Conservation (phyloP, 2,797 vertebrate genomes). For the Pteronotus mesoamericanus region DNA sequence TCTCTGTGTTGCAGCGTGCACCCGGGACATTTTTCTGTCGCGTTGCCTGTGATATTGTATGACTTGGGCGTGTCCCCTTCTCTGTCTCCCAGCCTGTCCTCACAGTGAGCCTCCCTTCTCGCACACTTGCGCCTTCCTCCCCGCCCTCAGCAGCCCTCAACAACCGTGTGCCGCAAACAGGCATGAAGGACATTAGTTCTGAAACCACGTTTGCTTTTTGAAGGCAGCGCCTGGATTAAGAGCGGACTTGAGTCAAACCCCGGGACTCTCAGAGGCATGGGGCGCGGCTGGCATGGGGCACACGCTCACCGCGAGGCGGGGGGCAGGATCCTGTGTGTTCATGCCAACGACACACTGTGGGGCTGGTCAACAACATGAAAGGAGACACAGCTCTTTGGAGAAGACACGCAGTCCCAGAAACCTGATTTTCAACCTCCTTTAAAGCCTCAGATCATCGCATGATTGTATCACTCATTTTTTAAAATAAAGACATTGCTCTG, state of each 20-base stretch:
- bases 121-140: too few relatives aligned
- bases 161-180: neutral
- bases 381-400: neutral
- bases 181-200: rapidly evolving
- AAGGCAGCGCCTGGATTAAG: neutral
- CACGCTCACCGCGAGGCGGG: neutral
- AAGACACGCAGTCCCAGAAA: neutral
- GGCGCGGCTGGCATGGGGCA: too few relatives aligned
- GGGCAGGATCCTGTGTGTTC: neutral
- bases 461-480: neutral
- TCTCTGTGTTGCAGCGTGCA: too few relatives aligned
- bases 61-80: too few relatives aligned
- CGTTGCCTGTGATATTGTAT: too few relatives aligned
- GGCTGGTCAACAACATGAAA: neutral
- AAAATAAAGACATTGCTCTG: neutral
- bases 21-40: too few relatives aligned
- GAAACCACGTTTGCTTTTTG: too few relatives aligned
- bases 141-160: too few relatives aligned
- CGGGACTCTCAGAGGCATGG: too few relatives aligned
- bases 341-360: neutral
- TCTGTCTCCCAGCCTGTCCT: too few relatives aligned
- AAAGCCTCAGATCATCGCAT: neutral
- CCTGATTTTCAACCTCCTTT: neutral
- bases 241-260: too few relatives aligned
- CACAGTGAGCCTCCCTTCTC: too few relatives aligned